Base-by-base conservation (phyloP, 1,140 invertebrate genomes). In the Adelges cooleyi region DNA sequence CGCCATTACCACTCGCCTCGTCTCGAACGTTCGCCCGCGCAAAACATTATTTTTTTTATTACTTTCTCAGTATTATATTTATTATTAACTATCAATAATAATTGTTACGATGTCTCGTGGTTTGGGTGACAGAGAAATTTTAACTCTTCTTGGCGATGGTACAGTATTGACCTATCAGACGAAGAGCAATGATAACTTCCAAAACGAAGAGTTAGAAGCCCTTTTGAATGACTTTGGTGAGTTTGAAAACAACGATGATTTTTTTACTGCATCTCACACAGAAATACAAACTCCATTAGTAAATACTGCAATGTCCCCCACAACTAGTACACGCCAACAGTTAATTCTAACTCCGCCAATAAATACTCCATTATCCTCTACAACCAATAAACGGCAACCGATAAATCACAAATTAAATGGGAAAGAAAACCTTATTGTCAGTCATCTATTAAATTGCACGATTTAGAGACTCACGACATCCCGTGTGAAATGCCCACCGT, bases 321-420 rank as follows among this genome's bases (percentile, higher is more conserved):
- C 36, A 6, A 38, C 13, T 38, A 8, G 36, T 38, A 8, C 13
- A 8, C 13, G 6, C 36, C 13, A 38, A 38, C n/a, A n/a, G n/a
- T n/a, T n/a, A n/a, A n/a, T n/a, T n/a, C n/a, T n/a, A n/a, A n/a
- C n/a, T n/a, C n/a, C n/a, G n/a, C n/a, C n/a, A n/a, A n/a, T n/a
- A n/a, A n/a, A n/a, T n/a, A n/a, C n/a, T n/a, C n/a, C n/a, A n/a
- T n/a, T n/a, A n/a, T n/a, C n/a, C n/a, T n/a, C n/a, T n/a, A n/a
- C n/a, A n/a, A n/a, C n/a, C n/a, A n/a, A n/a, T n/a, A n/a, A n/a
- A n/a, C n/a, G n/a, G n/a, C n/a, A n/a, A n/a, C n/a, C n/a, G n/a
- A n/a, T 38, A 49, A 49, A 49, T 23, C 22, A 23, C 15, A 49
- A n/a, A 49, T 49, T n/a, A 49, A 49, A 49, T 49, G 46, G 46